These are phyloP conservation scores for Drosophila peninsularis DNA, from an alignment of 2,888 invertebrate genomes.

Conservation along the genomic window DNA sequence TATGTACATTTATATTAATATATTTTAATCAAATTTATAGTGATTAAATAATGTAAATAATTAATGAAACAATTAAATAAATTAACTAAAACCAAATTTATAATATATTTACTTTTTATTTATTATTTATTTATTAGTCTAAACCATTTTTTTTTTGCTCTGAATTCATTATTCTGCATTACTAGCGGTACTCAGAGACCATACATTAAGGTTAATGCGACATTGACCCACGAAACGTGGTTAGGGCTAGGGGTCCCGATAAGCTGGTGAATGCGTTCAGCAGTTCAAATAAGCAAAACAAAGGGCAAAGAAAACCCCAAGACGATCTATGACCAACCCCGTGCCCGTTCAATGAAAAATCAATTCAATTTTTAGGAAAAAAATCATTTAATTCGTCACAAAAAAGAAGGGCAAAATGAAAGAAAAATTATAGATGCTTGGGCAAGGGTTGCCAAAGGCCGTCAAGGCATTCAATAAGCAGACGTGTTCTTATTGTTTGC, in stretches of 20 bases:
- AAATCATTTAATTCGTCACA: constrained; percentile 73
- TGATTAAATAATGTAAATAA: too few species aligned
- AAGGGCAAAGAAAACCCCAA: constrained; percentile 39
- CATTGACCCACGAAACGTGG: constrained; percentile 69
- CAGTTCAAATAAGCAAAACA: constrained; percentile 71
- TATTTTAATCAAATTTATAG: too few species aligned
- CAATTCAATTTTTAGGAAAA: constrained; percentile 78
- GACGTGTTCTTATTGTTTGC: constrained; percentile 69
- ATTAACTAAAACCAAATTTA: too few species aligned
- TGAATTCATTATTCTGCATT: too few species aligned
- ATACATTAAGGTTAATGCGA: constrained; percentile 70
- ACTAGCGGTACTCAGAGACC: constrained; percentile 62
- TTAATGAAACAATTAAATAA: too few species aligned
- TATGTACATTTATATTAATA: too few species aligned
- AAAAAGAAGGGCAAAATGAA: constrained; percentile 51
- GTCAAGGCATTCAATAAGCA: constrained; percentile 34
- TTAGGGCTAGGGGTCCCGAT: constrained; percentile 34
- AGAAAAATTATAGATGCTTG: constrained; percentile 40
- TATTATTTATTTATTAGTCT: neutral
- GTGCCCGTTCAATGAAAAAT: constrained; percentile 73
- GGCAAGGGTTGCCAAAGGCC: constrained; percentile 73
- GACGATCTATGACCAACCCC: constrained; percentile 73
- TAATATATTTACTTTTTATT: too few species aligned
- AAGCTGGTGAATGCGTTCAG: constrained; percentile 63
- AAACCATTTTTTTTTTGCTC: constrained; percentile 6